Evolutionary conservation across 2,797 vertebrate genomes (phyloP).

Genomic region (Rhincodon typus): DNA sequence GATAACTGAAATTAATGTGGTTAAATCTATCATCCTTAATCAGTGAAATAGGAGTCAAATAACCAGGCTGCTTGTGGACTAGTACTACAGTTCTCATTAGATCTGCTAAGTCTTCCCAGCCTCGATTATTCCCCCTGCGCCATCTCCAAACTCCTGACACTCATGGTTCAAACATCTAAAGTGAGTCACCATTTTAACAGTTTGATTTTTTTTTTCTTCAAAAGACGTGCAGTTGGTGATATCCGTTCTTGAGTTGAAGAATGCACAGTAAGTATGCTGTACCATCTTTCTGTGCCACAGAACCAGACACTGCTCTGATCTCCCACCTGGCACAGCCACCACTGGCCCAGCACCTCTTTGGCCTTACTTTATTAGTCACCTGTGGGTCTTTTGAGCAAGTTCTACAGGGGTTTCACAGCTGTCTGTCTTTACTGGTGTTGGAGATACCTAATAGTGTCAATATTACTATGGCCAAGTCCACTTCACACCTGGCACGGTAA

Average conservation of each 20-base stretch:
- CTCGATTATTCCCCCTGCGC: background rate
- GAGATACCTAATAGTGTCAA: background rate
- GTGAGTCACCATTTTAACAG: background rate
- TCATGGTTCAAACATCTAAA: background rate
- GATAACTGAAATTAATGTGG: no score
- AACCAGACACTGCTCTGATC: background rate
- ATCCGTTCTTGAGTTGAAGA: constrained; percentile 25
- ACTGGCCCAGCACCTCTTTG: background rate
- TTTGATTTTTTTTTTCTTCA: background rate
- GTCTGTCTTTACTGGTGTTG: background rate
- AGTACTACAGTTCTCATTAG: background rate
- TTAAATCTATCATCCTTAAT: no score
- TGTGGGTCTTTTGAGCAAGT: background rate
- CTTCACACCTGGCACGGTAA: background rate
- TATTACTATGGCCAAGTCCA: background rate
- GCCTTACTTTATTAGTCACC: background rate
- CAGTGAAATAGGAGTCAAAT: no score
- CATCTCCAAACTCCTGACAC: background rate
- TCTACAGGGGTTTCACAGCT: background rate
- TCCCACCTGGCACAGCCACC: background rate
- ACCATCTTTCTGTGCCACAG: no score
- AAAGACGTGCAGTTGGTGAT: constrained; percentile 29
- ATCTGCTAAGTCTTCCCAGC: background rate
- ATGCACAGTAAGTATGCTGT: constrained; percentile 21
- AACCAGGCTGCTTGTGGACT: no score